These are phyloP conservation scores for Gulo gulo DNA, from an alignment of 2,113 vertebrate genomes.

Conservation along the genomic window DNA sequence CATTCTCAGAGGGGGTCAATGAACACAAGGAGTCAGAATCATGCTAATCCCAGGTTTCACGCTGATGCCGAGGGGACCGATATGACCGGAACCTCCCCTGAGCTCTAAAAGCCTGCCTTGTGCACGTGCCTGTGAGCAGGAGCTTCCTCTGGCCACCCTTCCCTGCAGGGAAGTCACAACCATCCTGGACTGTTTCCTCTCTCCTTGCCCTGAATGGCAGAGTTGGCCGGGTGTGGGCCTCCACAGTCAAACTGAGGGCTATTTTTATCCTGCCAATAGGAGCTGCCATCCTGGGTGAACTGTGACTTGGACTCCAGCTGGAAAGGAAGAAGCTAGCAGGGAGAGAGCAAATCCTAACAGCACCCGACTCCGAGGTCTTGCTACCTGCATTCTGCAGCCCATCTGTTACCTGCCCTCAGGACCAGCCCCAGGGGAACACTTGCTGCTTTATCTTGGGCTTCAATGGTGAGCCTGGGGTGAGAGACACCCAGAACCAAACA, in stretches of 20 bases:
- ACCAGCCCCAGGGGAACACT: neutral
- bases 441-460: neutral
- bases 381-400: constrained; percentile 42
- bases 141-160: neutral
- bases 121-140: neutral
- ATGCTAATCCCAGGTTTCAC: neutral
- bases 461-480: neutral
- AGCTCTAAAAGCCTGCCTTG: accelerated
- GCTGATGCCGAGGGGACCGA: neutral
- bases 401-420: constrained; percentile 45
- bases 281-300: constrained; percentile 41
- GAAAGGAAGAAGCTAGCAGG: constrained; percentile 54
- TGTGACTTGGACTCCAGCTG: constrained; percentile 46
- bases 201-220: neutral
- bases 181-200: neutral
- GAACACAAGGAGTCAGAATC: neutral
- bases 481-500: neutral
- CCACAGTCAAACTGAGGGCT: constrained; percentile 5
- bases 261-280: constrained; percentile 60
- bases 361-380: neutral
- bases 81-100: neutral
- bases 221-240: neutral
- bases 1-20: neutral
- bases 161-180: neutral
- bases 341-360: constrained; percentile 7